A percentile compares a stretch with the other conserved stretches of the same genome.
phyloP scores from a whole-genome alignment of 2,888 invertebrate species.

The Cataglyphis rosenhaueri region DNA sequence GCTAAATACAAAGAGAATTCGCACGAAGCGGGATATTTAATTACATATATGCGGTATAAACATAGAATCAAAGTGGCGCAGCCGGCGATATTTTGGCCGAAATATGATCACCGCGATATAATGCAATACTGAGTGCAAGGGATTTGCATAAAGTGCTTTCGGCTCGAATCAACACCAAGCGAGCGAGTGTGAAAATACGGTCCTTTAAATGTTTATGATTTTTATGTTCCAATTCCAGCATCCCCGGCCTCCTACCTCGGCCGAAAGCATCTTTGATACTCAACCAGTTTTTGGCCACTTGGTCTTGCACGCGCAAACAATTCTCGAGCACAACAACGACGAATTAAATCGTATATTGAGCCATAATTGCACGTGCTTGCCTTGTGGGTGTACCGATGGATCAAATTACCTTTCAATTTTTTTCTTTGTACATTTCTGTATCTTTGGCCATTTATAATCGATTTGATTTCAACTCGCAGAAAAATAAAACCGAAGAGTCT shows the following conservation, averaged over 20 bases:
- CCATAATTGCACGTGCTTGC: slow-evolving; percentile 57
- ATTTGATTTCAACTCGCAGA: not conserved
- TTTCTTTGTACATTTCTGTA: not conserved
- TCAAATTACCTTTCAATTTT: slow-evolving; percentile 16
- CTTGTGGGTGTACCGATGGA: slow-evolving; percentile 21
- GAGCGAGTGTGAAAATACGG: slow-evolving; percentile 20
- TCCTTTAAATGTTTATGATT: slow-evolving; percentile 67
- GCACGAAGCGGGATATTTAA: slow-evolving; percentile 22
- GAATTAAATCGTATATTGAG: slow-evolving; percentile 63
- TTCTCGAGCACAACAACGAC: slow-evolving; percentile 37
- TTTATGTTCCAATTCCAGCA: slow-evolving; percentile 51
- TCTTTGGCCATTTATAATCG: slow-evolving; percentile 16
- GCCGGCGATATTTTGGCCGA: slow-evolving; percentile 59
- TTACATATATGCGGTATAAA: slow-evolving; percentile 45
- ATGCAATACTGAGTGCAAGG: not conserved
- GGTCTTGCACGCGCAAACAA: slow-evolving; percentile 61
- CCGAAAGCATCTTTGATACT: slow-evolving; percentile 19
- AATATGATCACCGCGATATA: slow-evolving; percentile 54
- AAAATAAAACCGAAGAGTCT: not conserved
- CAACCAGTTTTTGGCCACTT: slow-evolving; percentile 38
- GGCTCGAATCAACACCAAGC: not conserved
- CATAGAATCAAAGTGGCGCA: slow-evolving; percentile 45
- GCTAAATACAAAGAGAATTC: slow-evolving; percentile 21
- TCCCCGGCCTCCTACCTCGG: slow-evolving; percentile 6
- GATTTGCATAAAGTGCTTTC: slow-evolving; percentile 62